Evolutionary conservation across 2,113 vertebrate species (phyloP).

Genomic region (Cyrtonyx montezumae): DNA sequence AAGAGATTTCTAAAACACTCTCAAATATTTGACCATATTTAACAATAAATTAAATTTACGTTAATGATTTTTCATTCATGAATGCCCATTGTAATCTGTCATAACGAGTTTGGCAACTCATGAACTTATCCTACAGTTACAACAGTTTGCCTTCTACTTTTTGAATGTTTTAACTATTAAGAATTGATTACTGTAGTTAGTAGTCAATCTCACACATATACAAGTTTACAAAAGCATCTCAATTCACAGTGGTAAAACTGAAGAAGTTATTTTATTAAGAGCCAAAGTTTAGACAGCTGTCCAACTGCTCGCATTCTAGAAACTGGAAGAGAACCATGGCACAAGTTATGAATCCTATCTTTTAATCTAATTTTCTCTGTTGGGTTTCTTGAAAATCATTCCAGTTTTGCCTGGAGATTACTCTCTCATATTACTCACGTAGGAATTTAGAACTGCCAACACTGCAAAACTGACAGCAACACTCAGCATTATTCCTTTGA

Average conservation of each 20-base stretch:
- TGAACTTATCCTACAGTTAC: background rate
- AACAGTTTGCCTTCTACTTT: background rate
- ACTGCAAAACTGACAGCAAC: background rate
- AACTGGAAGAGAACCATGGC: background rate
- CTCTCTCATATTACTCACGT: background rate
- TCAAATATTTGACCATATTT: background rate
- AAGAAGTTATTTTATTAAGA: background rate
- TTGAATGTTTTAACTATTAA: background rate
- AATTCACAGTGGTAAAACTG: background rate
- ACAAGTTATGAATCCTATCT: background rate
- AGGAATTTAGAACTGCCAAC: background rate
- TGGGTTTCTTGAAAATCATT: background rate
- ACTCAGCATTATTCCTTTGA: background rate
- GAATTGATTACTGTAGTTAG: background rate
- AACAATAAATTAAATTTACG: background rate
- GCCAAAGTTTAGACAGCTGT: background rate
- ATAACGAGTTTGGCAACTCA: background rate
- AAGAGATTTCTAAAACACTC: background rate
- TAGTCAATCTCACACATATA: background rate
- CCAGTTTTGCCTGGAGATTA: background rate
- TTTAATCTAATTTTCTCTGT: background rate
- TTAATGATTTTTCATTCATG: background rate
- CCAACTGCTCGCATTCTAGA: background rate
- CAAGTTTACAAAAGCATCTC: background rate
- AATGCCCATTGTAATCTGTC: accelerated